Evolutionary conservation across 2,113 vertebrate species (phyloP).

Genomic region (Columbina picui): DNA sequence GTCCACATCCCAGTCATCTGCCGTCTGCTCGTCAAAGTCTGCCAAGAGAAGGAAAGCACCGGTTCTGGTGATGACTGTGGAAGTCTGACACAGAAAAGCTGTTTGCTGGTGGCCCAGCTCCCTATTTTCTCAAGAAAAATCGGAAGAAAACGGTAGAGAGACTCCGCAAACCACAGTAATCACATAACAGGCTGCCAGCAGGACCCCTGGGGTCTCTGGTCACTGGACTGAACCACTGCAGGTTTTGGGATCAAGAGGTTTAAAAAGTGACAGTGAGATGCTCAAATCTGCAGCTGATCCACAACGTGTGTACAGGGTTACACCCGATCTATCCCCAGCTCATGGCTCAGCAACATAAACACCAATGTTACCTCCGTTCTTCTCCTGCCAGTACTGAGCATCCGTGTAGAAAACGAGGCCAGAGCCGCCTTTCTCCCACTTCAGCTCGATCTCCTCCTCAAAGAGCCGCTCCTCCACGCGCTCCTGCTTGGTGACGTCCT

Average conservation of each 20-base stretch:
- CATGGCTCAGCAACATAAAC: background rate
- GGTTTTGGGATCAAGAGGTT: background rate
- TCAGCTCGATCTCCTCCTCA: conserved; percentile 95
- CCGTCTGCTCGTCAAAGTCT: conserved; percentile 97
- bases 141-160: background rate
- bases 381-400: conserved; percentile 93
- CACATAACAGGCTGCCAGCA: background rate
- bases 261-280: fast-evolving
- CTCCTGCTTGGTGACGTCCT: conserved; percentile 92
- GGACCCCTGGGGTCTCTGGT: background rate
- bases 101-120: background rate
- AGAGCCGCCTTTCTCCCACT: conserved; percentile 97
- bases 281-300: fast-evolving
- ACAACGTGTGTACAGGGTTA: fast-evolving
- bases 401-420: conserved; percentile 97
- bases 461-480: conserved; percentile 87
- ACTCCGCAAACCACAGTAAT: fast-evolving
- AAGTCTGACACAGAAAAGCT: background rate
- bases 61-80: background rate
- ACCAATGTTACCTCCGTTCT: conserved; percentile 84
- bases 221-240: background rate
- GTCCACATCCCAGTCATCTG: conserved; percentile 98
- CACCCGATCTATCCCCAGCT: background rate
- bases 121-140: background rate
- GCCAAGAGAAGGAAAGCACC: conserved; percentile 16